Conservation (phyloP, 2,113 vertebrate species). For the Burhinus bistriatus region DNA sequence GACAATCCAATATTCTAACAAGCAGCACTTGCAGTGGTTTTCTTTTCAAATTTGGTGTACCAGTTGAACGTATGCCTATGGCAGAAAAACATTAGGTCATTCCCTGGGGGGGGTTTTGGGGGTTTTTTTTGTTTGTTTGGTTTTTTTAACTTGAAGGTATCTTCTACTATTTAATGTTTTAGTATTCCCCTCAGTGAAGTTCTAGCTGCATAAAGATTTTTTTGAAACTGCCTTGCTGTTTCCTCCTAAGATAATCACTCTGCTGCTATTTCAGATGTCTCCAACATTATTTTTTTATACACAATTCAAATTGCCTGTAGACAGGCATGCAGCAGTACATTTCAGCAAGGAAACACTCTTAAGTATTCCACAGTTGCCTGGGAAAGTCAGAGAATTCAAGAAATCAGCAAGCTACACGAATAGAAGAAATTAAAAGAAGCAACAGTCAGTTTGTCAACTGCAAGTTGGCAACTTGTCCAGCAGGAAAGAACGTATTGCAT, state of each 20-base stretch:
- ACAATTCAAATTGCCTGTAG: neutral
- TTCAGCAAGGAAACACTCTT: neutral
- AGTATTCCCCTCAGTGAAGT: neutral
- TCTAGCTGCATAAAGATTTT: neutral
- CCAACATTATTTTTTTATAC: neutral
- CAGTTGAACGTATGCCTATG: neutral
- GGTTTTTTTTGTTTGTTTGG: no score
- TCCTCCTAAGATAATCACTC: neutral
- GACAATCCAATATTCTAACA: neutral
- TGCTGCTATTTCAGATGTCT: neutral
- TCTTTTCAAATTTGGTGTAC: neutral
- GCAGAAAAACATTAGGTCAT: neutral
- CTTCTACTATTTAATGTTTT: neutral
- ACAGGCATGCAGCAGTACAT: neutral
- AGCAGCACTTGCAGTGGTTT: neutral
- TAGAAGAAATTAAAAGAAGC: neutral
- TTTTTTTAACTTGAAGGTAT: neutral
- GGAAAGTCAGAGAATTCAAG: neutral
- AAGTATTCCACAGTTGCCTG: neutral
- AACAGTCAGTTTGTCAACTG: neutral
- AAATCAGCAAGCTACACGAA: neutral
- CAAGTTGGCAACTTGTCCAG: neutral
- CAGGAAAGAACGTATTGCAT: neutral
- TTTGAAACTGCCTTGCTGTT: neutral
- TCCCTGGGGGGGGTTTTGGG: no score